Evolutionary conservation across 2,797 vertebrate species (phyloP).

Genomic region (Epinephelus coioides): DNA sequence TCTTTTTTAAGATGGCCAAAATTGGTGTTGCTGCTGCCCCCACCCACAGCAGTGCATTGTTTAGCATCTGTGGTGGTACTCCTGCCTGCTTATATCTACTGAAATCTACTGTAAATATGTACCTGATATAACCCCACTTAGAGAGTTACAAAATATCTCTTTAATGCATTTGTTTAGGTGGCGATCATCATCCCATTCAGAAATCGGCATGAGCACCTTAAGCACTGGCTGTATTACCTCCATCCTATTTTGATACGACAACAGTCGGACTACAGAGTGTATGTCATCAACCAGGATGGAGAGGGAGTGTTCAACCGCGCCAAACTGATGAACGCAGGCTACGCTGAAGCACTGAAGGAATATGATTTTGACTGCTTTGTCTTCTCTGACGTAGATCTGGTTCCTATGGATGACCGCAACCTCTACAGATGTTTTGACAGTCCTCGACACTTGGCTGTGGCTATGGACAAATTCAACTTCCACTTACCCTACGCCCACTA

Average conservation of each 20-base stretch:
- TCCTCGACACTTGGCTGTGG: slow-evolving; percentile 94
- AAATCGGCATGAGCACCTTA: slow-evolving; percentile 92
- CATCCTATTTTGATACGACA: slow-evolving; percentile 91
- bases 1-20: too few species aligned
- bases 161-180: slow-evolving; percentile 74
- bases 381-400: slow-evolving; percentile 95
- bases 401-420: slow-evolving; percentile 94
- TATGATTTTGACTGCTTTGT: slow-evolving; percentile 95
- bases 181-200: slow-evolving; percentile 93
- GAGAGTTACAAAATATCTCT: too few species aligned
- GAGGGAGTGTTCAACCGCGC: slow-evolving; percentile 93
- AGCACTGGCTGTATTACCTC: slow-evolving; percentile 89
- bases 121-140: too few species aligned
- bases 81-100: too few species aligned
- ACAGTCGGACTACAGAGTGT: slow-evolving; percentile 90
- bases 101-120: too few species aligned
- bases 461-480: slow-evolving; percentile 96
- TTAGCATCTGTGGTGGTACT: too few species aligned
- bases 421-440: slow-evolving; percentile 92
- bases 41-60: too few species aligned
- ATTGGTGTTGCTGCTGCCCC: too few species aligned
- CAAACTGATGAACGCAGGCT: slow-evolving; percentile 94
- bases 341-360: slow-evolving; percentile 91
- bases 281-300: slow-evolving; percentile 92
- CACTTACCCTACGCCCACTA: slow-evolving; percentile 87